A percentile compares a stretch with the other conserved stretches of the same genome.
Conservation (phyloP, 1,140 invertebrate species). For the Phthorimaea operculella region DNA sequence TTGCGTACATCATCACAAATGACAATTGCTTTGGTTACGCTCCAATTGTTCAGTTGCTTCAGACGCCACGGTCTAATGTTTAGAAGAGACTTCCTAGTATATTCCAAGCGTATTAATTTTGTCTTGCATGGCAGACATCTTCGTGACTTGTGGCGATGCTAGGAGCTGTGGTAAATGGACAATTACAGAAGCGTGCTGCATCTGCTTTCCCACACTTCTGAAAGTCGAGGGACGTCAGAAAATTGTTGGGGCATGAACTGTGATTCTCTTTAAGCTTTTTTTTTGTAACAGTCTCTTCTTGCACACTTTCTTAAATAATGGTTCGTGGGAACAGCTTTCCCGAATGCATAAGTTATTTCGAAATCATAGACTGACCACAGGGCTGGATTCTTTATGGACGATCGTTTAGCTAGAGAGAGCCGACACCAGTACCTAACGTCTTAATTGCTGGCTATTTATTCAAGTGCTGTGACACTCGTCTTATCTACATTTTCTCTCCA, state of each 20-base stretch:
- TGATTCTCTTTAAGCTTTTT: background rate
- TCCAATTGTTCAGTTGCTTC: conserved; percentile 20
- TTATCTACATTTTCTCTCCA: conserved; percentile 3
- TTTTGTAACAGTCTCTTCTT: background rate
- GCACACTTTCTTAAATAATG: conserved; percentile 3
- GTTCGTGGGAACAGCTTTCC: conserved; percentile 1
- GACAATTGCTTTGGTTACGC: conserved; percentile 18
- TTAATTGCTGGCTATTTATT: conserved; percentile 5
- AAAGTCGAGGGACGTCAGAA: conserved; percentile 6
- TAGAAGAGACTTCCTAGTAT: no score
- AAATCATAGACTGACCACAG: background rate
- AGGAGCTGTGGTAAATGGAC: conserved; percentile 15
- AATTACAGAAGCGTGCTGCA: conserved; percentile 17
- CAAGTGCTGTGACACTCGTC: background rate
- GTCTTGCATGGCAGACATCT: conserved; percentile 2
- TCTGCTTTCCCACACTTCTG: conserved; percentile 9
- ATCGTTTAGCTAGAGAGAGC: background rate
- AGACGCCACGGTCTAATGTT: conserved; percentile 5
- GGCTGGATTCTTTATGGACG: conserved; percentile 1
- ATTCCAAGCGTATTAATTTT: no score
- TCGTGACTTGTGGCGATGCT: conserved; percentile 14
- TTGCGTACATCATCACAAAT: conserved; percentile 15
- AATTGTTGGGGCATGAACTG: conserved; percentile 5
- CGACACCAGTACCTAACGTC: background rate
- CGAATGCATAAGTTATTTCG: conserved; percentile 5